Evolutionary conservation across 2,888 invertebrate species (phyloP).

Genomic region (Maniola hyperantus): DNA sequence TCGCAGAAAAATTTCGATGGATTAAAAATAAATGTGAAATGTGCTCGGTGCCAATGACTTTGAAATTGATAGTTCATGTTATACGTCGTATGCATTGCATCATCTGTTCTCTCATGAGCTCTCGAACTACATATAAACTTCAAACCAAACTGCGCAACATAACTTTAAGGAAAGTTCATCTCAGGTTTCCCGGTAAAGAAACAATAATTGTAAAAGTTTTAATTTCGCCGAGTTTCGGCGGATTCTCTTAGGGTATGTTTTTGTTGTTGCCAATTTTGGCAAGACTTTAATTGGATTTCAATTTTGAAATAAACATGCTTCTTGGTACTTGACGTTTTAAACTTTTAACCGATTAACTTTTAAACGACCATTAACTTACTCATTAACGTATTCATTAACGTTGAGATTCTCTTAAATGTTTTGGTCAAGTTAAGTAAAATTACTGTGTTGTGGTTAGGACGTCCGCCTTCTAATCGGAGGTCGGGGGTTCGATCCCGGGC

Average conservation of each 20-base stretch:
- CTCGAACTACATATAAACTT: constrained; percentile 4
- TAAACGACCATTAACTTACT: background rate
- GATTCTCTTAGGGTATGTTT: constrained; percentile 30
- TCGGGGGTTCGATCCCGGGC: too few relatives aligned
- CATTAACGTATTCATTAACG: background rate
- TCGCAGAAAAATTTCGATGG: too few relatives aligned
- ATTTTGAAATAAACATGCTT: constrained; percentile 1
- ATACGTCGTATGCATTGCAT: too few relatives aligned
- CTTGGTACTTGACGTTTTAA: background rate
- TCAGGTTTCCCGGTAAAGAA: constrained; percentile 45
- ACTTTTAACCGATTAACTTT: constrained; percentile 7
- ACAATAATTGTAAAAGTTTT: constrained; percentile 52
- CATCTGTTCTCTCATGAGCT: background rate
- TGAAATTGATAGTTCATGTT: too few relatives aligned
- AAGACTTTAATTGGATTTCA: constrained; percentile 14
- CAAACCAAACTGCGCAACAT: constrained; percentile 33
- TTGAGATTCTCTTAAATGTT: background rate
- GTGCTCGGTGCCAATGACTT: too few relatives aligned
- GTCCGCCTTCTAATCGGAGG: too few relatives aligned
- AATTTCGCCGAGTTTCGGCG: constrained; percentile 43
- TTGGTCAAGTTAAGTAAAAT: too few relatives aligned
- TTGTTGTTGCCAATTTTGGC: constrained; percentile 2
- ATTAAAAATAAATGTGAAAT: too few relatives aligned
- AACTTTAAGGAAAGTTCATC: constrained; percentile 42
- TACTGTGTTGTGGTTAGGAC: too few relatives aligned